phyloP scores from a whole-genome alignment of 2,113 vertebrate species.

The Cettia cetti region DNA sequence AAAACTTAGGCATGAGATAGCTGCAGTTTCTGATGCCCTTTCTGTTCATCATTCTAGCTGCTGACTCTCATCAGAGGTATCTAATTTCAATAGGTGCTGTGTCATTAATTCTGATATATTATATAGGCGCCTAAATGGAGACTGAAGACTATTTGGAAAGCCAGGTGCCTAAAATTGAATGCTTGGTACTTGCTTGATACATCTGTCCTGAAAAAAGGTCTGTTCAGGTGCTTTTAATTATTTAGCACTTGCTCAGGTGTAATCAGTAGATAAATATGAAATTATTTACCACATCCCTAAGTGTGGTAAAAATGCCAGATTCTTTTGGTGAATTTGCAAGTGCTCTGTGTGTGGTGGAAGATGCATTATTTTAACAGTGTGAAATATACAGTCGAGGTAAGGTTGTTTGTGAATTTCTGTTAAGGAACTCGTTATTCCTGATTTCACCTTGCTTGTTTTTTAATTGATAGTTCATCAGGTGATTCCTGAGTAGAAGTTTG shows the following conservation, averaged over 20 bases:
- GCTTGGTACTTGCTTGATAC: not conserved
- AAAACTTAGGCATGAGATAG: accelerated
- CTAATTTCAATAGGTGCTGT: not conserved
- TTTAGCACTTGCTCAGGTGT: not conserved
- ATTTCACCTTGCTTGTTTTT: not conserved
- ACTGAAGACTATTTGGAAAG: not conserved
- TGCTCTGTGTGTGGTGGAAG: not conserved
- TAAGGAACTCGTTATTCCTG: not conserved
- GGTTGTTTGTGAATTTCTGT: not conserved
- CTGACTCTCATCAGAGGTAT: not conserved
- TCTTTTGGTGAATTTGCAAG: not conserved
- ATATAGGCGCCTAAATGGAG: not conserved
- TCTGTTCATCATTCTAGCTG: not conserved
- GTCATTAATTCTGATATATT: not conserved
- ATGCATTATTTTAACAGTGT: not conserved
- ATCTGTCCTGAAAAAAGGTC: not conserved
- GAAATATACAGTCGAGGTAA: not conserved
- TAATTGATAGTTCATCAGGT: not conserved
- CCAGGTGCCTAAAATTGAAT: not conserved
- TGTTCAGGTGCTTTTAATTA: not conserved
- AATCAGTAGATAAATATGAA: not conserved
- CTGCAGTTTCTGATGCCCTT: not conserved
- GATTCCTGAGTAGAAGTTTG: not conserved
- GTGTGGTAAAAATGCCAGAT: not conserved
- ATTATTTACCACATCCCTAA: not conserved